These are phyloP conservation scores for Hypolimnas misippus DNA, from an alignment of 2,888 invertebrate species.

Conservation along the genomic window DNA sequence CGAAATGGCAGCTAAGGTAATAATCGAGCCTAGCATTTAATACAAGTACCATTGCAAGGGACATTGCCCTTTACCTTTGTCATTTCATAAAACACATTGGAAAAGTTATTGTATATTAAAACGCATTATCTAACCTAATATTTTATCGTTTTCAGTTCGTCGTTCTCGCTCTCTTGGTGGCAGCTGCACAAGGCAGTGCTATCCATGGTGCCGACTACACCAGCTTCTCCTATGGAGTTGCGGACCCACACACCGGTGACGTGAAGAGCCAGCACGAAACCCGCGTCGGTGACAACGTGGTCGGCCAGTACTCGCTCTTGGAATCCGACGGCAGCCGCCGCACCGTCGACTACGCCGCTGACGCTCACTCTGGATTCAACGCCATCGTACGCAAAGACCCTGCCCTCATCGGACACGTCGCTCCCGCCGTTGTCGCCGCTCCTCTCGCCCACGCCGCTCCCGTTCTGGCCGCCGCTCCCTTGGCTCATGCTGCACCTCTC, in stretches of 20 bases:
- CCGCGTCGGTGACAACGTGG: conserved; percentile 85
- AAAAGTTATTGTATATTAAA: not conserved
- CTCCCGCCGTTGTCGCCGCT: conserved; percentile 48
- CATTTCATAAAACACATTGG: not conserved
- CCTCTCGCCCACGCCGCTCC: conserved; percentile 47
- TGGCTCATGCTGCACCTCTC: conserved; percentile 46
- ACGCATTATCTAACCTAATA: not conserved
- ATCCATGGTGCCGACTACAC: conserved; percentile 70
- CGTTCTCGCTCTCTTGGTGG: conserved; percentile 72
- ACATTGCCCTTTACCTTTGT: conserved; percentile 10
- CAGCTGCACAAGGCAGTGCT: conserved; percentile 70
- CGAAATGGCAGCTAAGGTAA: conserved; percentile 82
- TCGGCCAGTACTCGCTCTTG: conserved; percentile 80
- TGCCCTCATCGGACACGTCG: conserved; percentile 53
- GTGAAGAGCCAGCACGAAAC: conserved; percentile 85
- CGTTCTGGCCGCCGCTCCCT: conserved; percentile 48
- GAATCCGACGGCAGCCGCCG: conserved; percentile 86
- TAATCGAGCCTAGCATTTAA: conserved; percentile 32
- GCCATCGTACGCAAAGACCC: conserved; percentile 82
- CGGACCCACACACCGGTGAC: conserved; percentile 77
- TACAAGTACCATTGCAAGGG: conserved; percentile 6
- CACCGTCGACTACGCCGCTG: conserved; percentile 85
- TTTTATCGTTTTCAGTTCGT: conserved; percentile 69
- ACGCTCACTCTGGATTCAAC: conserved; percentile 82
- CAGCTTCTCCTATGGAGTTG: conserved; percentile 77